A percentile compares a stretch with the other conserved stretches of the same genome.
phyloP scores from a whole-genome alignment of 2,888 invertebrate species.

The Parelbella ahira region DNA sequence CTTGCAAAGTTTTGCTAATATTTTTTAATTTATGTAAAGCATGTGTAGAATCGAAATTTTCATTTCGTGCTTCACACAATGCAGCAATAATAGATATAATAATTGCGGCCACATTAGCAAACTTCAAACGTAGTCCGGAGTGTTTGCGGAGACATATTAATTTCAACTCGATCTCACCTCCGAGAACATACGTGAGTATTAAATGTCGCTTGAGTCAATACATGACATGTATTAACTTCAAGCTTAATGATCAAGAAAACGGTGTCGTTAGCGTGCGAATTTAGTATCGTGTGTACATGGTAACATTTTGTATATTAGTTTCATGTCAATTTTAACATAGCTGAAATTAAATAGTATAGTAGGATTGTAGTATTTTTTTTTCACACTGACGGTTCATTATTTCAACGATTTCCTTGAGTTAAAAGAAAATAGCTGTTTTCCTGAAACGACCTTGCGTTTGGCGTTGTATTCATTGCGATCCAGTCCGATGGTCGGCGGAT shows the following conservation, averaged over 20 bases:
- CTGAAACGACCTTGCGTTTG: constrained; percentile 17
- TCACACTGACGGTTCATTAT: neutral
- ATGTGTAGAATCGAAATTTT: too few relatives aligned
- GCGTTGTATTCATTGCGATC: constrained; percentile 9
- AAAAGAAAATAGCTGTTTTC: constrained; percentile 22
- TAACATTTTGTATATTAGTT: too few relatives aligned
- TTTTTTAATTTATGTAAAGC: too few relatives aligned
- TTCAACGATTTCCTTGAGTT: constrained; percentile 11
- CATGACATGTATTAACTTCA: constrained; percentile 5
- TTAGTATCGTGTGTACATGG: neutral
- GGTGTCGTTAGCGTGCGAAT: neutral
- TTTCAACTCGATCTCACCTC: constrained; percentile 13
- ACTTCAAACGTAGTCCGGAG: constrained; percentile 7
- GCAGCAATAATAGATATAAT: neutral
- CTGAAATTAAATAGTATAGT: too few relatives aligned
- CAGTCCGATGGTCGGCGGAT: constrained; percentile 4
- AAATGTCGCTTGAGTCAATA: constrained; percentile 6
- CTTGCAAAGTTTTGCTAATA: too few relatives aligned
- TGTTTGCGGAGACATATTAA: constrained; percentile 10
- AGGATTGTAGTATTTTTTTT: constrained; percentile 1
- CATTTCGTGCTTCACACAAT: neutral
- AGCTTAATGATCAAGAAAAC: constrained; percentile 16
- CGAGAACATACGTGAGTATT: constrained; percentile 9
- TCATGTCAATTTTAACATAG: too few relatives aligned
- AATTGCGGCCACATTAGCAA: constrained; percentile 11